These are phyloP conservation scores for Sarcophaga subvicina DNA, from an alignment of 2,888 invertebrate species.

Conservation along the genomic window DNA sequence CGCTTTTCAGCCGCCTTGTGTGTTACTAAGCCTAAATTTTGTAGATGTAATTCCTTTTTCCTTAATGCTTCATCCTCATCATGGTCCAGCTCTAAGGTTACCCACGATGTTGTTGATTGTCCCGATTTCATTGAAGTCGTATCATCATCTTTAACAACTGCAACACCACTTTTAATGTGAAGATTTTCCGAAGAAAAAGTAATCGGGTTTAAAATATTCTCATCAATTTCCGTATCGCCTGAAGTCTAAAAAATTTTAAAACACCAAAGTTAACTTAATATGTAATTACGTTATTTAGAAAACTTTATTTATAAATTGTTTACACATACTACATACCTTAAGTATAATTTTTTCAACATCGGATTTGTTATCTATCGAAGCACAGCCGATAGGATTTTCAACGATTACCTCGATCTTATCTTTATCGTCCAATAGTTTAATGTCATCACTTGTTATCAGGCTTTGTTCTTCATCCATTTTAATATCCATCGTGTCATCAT, in stretches of 20 bases:
- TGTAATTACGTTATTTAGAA: too few species aligned
- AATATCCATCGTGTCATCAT: constrained; percentile 38
- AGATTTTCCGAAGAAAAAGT: constrained; percentile 63
- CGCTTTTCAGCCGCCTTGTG: constrained; percentile 87
- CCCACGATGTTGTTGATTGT: constrained; percentile 72
- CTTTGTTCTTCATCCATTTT: constrained; percentile 64
- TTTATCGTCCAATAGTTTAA: constrained; percentile 51
- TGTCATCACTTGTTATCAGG: constrained; percentile 42
- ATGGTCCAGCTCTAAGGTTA: constrained; percentile 67
- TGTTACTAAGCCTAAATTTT: constrained; percentile 89
- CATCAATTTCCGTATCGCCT: constrained; percentile 14
- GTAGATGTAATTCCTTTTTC: constrained; percentile 88
- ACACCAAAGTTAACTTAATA: too few species aligned
- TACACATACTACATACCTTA: constrained; percentile 48
- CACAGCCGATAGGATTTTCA: constrained; percentile 17
- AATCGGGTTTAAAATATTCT: constrained; percentile 69
- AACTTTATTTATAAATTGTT: too few species aligned
- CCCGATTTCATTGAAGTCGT: constrained; percentile 72
- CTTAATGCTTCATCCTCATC: constrained; percentile 85
- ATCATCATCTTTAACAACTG: constrained; percentile 69
- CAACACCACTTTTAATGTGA: constrained; percentile 58
- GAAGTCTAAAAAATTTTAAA: constrained; percentile 15
- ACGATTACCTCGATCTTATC: constrained; percentile 60
- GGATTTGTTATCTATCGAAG: constrained; percentile 28
- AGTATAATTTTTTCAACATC: constrained; percentile 32